These are phyloP conservation scores for Stichodactyla mertensii DNA, from an alignment of 64 coral and sea anemone species.

Conservation along the genomic window DNA sequence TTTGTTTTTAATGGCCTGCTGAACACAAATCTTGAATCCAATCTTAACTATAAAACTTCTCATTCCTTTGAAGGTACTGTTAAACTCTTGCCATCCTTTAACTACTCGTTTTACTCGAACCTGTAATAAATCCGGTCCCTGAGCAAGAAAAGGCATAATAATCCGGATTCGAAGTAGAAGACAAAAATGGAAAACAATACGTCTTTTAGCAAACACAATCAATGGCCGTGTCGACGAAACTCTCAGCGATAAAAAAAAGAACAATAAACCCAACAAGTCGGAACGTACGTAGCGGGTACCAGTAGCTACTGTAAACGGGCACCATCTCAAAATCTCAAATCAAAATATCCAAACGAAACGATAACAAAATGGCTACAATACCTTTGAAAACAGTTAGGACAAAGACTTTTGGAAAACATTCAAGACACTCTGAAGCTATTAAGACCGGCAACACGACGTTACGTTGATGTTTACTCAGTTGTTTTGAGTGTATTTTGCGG, in stretches of 20 bases:
- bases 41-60: background rate
- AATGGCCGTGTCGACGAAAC: background rate
- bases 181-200: background rate
- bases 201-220: background rate
- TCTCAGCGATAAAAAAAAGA: background rate
- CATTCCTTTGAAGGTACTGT: too few species aligned
- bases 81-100: background rate
- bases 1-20: background rate
- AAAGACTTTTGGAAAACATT: background rate
- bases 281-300: background rate
- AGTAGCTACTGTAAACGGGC: background rate
- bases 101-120: background rate
- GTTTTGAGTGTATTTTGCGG: background rate
- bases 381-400: background rate
- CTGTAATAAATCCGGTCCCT: background rate
- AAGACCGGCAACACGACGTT: background rate
- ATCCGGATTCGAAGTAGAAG: background rate
- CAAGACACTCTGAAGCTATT: background rate
- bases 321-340: constrained; percentile 7
- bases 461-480: background rate
- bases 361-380: background rate
- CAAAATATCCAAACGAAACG: background rate
- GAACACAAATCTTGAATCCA: background rate
- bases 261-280: background rate
- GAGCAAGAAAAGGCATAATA: background rate